Evolutionary conservation across 2,888 invertebrate genomes (phyloP), one percentile per base, ranked within the genome.

Genomic region (Temnothorax ravouxi): DNA sequence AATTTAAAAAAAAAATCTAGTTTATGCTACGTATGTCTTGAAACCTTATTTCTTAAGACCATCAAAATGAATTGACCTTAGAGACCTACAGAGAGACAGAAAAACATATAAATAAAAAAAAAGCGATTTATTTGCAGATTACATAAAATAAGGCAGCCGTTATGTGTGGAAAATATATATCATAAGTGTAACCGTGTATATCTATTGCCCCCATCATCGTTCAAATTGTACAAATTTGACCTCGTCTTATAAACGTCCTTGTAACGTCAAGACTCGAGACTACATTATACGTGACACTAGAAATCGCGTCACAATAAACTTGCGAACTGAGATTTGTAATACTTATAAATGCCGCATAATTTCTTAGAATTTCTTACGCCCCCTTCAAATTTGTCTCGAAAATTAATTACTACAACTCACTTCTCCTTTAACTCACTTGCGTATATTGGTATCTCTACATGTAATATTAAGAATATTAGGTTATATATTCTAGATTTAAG

Each of bases 141-240:
- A 80, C 64, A 61, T 71, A 47, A 81, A 41, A 59, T 66, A 54
- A 81, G 76, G 50, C 86, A 83, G 69, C 66, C 34, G 84, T 81
- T 77, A 82, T 71, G 44, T 84, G 81, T 72, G 54, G 52, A 83
- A 61, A 88, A 41, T 85, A 79, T 82, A 88, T 67, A 44, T 67
- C 21, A 79, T 87, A 88, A 83, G 61, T 85, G 69, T 83, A 75
- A 52, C 38, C 66, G 59, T 62, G 61, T 67, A 71, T 86, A 69
- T 84, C 83, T 54, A 81, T 44, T 25, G 29, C 29, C 25, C 18
- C 18, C 66, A 81, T 88, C 84, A 84, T 86, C 77, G 72, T 80
- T 87, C 59, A 83, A 85, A 83, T 76, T 75, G 80, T 86, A 87
- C 85, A 85, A 89, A 89, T 88, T 85, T 69, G 38, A 67, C 50